Base-by-base conservation (phyloP, 2,113 vertebrate species). In the Pleuronectes platessa region DNA sequence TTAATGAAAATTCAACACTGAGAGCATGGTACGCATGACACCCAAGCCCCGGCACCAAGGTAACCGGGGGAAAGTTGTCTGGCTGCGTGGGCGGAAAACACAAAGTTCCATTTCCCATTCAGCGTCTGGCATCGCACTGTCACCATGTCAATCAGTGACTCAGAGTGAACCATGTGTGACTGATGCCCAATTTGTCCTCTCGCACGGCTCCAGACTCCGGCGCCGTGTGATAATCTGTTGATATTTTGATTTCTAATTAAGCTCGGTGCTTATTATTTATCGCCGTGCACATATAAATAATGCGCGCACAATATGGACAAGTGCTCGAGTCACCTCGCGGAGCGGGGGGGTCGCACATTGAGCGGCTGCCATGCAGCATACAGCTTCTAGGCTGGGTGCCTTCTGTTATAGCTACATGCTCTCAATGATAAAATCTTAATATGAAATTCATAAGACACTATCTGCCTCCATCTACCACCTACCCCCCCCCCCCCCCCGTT, bases 361-460 rank as follows among this genome's bases (percentile, higher is more conserved):
- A 85, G 68, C 21, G 18, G 51, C 76, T 81, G 76, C 73, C 69
- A 86, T 71, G 76, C 56, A 68, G 76, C 27, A 61, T 75, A 78
- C 61, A 78, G 83, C 79, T 82, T 77, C 68, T 71, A 74, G 78
- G 70, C 83, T 86, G 83, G 81, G 81, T 82, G 80, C 81, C 65
- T 84, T 87, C 73, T 87, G 86, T 87, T 85, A 80, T 85, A 82
- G 81, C 83, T 86, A 80, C 86, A 88, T 79, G 78, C 77, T 82
- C 87, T 78, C 84, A 90, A 86, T 91, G 86, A 89, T 88, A 86
- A 86, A 85, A 89, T 88, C 86, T 88, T 90, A 88, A 86, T 88
- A 86, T 86, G 84, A 89, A 86, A 89, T 90, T 88, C 83, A 91
- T 76, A 86, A 79, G 74, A 86, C 81, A 78, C 74, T 85, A 78